Conservation (phyloP, 2,113 vertebrate species). For the Dermatemys mawii region DNA sequence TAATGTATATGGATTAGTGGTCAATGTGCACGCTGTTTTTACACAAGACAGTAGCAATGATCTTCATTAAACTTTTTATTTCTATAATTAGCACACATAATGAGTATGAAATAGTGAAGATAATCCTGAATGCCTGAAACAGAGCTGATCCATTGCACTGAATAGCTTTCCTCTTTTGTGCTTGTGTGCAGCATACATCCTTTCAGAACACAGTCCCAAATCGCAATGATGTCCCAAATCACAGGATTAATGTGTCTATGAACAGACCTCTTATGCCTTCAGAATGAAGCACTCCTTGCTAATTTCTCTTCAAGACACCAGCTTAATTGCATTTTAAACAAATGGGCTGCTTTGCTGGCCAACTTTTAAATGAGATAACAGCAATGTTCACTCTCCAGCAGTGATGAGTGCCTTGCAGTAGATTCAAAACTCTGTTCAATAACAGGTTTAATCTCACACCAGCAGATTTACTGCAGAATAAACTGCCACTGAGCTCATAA, state of each 20-base stretch:
- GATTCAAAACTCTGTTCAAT: conserved; percentile 91
- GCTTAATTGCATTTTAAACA: conserved; percentile 97
- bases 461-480: conserved; percentile 90
- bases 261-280: conserved; percentile 88
- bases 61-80: conserved; percentile 16
- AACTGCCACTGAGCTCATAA: conserved; percentile 89
- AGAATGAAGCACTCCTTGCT: conserved; percentile 91
- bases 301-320: conserved; percentile 92
- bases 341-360: conserved; percentile 94
- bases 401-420: conserved; percentile 89
- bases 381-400: conserved; percentile 92
- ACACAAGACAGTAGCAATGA: neutral
- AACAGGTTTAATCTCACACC: conserved; percentile 90
- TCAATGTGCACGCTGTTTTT: conserved; percentile 31
- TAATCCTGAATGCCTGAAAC: neutral
- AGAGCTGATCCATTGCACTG: conserved; percentile 35
- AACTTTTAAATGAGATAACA: conserved; percentile 92
- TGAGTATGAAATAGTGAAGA: neutral
- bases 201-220: conserved; percentile 70
- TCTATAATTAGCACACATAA: neutral
- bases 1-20: neutral
- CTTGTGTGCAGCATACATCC: conserved; percentile 60
- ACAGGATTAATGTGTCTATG: conserved; percentile 87
- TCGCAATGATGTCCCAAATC: conserved; percentile 83
- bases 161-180: conserved; percentile 42